Base-by-base conservation (phyloP, 2,113 vertebrate species). In the Bostrychus sinensis region DNA sequence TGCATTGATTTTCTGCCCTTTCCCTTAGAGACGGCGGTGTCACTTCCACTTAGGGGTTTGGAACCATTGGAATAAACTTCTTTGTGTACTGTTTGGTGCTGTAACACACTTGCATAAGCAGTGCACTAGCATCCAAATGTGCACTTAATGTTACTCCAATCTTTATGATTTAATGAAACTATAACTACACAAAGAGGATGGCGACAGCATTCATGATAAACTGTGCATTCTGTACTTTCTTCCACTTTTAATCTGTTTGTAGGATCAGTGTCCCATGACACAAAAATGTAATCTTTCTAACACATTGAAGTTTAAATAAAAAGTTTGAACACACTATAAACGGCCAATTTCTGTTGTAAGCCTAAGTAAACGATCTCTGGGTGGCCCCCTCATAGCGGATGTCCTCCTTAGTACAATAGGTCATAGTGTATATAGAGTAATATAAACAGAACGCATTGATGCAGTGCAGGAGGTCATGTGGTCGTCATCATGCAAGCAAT, bases 401-500 rank as follows among this genome's bases (percentile, higher is more conserved):
- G 58, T 81, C 58, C 69, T 68, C 73, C 22, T 14, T 48, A 61
- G 63, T 59, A 61, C 71, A 81, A 41, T 54, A 60, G 74, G 48
- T 75, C 60, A 56, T 54, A 70, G 39, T 54, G 16, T 41, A 34
- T 41, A 14, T 34, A 64, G 45, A 60, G 37, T 7, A 72, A 77
- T 50, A 71, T 80, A 83, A 86, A 88, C 72, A 83, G 7, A 14
- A 12, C 39, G 39, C 60, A 19, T n/a, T 8, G 2, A 11, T 59
- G 54, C 12, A 46, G 14, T 62, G 56, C 13, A 46, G 10, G 12
- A 25, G 57, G 61, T 77, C 81, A 64, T 74, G 42, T 66, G 77
- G 51, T 77, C 36, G 62, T 54, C 55, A 74, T 75, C 55, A 58
- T 10, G 14, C 28, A n/a, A 38, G 19, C 48, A 84, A 68, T 78